Conservation (phyloP, 2,113 vertebrate species). For the Melierax canorus region DNA sequence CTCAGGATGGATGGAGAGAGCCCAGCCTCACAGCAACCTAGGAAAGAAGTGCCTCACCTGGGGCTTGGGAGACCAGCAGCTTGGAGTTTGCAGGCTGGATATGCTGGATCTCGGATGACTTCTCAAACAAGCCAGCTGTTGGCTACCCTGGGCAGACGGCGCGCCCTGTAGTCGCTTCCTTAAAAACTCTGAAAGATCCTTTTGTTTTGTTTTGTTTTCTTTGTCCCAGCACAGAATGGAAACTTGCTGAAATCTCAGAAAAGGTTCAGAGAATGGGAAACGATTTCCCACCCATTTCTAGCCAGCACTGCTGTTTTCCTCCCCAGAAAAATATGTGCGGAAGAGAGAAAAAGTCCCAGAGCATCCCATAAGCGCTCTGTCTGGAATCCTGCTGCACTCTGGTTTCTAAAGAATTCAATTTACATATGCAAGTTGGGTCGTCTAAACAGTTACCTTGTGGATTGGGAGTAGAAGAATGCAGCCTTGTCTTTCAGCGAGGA, state of each 20-base stretch:
- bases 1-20: not conserved
- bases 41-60: not conserved
- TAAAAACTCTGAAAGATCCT: not conserved
- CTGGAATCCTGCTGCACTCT: constrained; percentile 41
- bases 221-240: constrained; percentile 46
- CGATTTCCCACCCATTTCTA: constrained; percentile 50
- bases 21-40: not conserved
- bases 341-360: constrained; percentile 30
- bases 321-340: constrained; percentile 42
- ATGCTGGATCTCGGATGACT: not conserved
- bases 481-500: constrained; percentile 70
- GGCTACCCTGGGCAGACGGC: not conserved
- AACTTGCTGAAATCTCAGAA: constrained; percentile 53
- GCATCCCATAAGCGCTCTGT: constrained; percentile 29
- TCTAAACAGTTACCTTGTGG: constrained; percentile 61
- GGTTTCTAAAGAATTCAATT: constrained; percentile 65
- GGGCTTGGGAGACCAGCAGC: not conserved
- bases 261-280: constrained; percentile 42
- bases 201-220: constrained; percentile 1
- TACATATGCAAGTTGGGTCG: constrained; percentile 50
- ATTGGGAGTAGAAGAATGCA: constrained; percentile 65
- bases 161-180: not conserved
- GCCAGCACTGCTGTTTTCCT: constrained; percentile 38
- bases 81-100: not conserved
- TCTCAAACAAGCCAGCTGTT: not conserved